Evolutionary conservation across 1,140 invertebrate species (phyloP), one percentile per base, ranked within the genome.

Genomic region (Galendromus occidentalis): DNA sequence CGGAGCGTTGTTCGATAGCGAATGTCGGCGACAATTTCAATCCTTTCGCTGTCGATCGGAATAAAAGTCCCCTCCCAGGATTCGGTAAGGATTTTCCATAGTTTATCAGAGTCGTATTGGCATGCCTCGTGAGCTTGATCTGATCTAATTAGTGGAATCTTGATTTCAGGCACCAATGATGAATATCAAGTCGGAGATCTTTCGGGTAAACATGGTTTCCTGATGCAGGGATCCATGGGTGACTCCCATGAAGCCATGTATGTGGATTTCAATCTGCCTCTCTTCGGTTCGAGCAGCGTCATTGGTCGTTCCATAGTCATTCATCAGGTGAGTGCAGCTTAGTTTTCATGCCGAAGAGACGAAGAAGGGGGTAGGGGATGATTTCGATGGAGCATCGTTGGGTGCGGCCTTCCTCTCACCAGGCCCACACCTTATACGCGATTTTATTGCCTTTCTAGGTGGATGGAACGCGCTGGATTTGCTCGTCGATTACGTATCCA

Each of bases 111-210:
- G n/a, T n/a, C n/a, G n/a, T n/a, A n/a, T n/a, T n/a, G n/a, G n/a
- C n/a, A n/a, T n/a, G n/a, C n/a, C n/a, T n/a, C n/a, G n/a, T n/a
- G n/a, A n/a, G n/a, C n/a, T n/a, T n/a, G n/a, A n/a, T n/a, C n/a
- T n/a, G n/a, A n/a, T n/a, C n/a, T n/a, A n/a, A n/a, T n/a, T n/a
- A n/a, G n/a, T n/a, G n/a, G n/a, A n/a, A n/a, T n/a, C n/a, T n/a
- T n/a, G n/a, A 39, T 30, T 66, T 70, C 66, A 66, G 65, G 70
- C 20, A 90, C 88, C 4, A 86, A 88, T 74, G 87, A 94, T 74
- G 84, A 88, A 71, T 94, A 91, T 71, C 82, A 86, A 2, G 75
- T 91, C 14, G 89, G 90, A 0, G 91, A 95, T 76, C 75, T 97
- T 2, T 87, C 88, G 64, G 89, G 89, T 6, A 97, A 96, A 76